phyloP scores from a whole-genome alignment of 2,888 invertebrate genomes.

The Harmothoe impar region DNA sequence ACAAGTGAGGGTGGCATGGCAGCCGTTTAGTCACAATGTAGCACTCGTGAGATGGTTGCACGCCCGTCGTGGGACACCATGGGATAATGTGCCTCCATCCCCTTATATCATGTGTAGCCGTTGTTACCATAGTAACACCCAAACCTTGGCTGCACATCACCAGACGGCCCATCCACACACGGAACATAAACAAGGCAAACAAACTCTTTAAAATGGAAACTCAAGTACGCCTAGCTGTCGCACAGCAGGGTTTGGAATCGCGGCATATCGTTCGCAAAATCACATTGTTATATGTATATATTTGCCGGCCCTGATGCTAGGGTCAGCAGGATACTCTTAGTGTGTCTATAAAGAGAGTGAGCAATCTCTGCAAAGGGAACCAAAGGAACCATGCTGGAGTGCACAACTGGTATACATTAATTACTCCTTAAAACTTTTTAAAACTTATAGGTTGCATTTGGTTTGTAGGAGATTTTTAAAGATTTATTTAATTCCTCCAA shows the following conservation, averaged over 20 bases:
- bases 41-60: not conserved
- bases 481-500: no score
- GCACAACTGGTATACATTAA: not conserved
- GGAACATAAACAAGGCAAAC: not conserved
- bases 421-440: not conserved
- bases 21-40: constrained; percentile 2
- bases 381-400: not conserved
- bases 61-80: not conserved
- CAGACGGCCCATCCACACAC: no score
- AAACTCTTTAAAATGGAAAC: constrained; percentile 19
- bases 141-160: constrained; percentile 17
- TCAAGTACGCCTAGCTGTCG: not conserved
- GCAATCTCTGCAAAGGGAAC: not conserved
- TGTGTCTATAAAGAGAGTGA: not conserved
- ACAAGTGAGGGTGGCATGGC: constrained; percentile 83
- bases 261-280: not conserved
- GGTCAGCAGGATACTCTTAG: not conserved
- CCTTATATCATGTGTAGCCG: constrained; percentile 19
- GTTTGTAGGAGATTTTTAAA: no score
- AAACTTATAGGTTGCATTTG: no score
- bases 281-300: not conserved
- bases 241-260: not conserved
- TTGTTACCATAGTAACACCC: constrained; percentile 31
- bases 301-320: not conserved
- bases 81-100: constrained; percentile 43